phyloP scores from a whole-genome alignment of 2,797 vertebrate genomes.

The Sebastes elongatus region DNA sequence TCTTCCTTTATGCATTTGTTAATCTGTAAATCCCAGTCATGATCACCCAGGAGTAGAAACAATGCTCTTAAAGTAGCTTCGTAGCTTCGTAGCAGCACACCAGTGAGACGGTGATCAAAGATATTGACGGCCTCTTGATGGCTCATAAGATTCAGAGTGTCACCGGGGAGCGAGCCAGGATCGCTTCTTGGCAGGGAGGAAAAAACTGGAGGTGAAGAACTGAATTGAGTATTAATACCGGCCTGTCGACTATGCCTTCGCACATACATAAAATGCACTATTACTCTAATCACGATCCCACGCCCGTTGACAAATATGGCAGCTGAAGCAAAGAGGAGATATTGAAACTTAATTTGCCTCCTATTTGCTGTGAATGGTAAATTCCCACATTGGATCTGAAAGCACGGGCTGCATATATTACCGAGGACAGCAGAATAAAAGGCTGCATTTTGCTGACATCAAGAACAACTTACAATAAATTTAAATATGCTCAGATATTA shows the following conservation, averaged over 20 bases:
- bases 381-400: conserved; percentile 14
- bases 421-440: background rate
- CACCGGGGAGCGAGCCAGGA: conserved; percentile 36
- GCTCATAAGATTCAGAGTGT: conserved; percentile 36
- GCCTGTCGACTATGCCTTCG: background rate
- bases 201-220: conserved; percentile 29
- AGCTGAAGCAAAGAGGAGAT: conserved; percentile 39
- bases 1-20: background rate
- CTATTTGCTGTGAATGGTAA: conserved; percentile 47
- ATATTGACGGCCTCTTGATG: conserved; percentile 44
- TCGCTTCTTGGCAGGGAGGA: conserved; percentile 36
- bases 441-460: conserved; percentile 12
- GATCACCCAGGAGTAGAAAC: too few species aligned
- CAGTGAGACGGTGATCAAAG: conserved; percentile 39
- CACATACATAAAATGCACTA: conserved; percentile 10
- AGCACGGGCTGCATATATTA: conserved; percentile 21
- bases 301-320: conserved; percentile 35
- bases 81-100: background rate
- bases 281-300: conserved; percentile 21
- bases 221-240: conserved; percentile 47
- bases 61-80: background rate
- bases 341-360: conserved; percentile 53
- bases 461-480: background rate
- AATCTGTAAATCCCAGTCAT: background rate
- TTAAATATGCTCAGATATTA: conserved; percentile 14